Conservation (phyloP, 2,113 vertebrate species). For the Lagenorhynchus albirostris region DNA sequence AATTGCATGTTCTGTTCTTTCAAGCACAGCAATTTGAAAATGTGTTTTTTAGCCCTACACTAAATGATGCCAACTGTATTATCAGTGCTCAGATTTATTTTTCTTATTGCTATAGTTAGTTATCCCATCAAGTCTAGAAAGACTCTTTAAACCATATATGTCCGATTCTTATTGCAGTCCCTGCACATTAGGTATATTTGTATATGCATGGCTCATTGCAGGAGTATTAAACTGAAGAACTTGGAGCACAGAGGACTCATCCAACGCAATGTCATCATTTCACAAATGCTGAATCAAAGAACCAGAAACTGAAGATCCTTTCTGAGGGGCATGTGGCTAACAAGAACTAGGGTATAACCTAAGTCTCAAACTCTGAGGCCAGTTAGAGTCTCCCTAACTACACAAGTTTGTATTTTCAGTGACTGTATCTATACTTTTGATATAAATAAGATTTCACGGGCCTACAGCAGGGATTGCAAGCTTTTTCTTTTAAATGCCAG, state of each 20-base stretch:
- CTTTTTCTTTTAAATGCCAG: neutral
- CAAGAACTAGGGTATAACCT: neutral
- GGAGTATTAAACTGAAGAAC: neutral
- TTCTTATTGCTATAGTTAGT: constrained; percentile 44
- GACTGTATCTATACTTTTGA: neutral
- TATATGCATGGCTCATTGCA: neutral
- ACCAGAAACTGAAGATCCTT: neutral
- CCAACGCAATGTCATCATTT: neutral
- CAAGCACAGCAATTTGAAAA: constrained; percentile 77
- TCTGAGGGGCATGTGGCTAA: neutral
- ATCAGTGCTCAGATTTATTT: constrained; percentile 47
- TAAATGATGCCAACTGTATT: constrained; percentile 42
- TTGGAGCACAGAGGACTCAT: neutral
- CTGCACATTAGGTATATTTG: neutral
- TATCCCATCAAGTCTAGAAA: constrained; percentile 29
- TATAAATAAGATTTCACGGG: neutral
- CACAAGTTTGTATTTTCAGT: neutral
- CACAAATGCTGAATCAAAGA: neutral
- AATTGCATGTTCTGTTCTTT: constrained; percentile 76
- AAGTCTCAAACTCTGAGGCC: neutral
- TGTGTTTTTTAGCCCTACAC: constrained; percentile 37
- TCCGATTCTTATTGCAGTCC: neutral
- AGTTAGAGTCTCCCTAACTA: neutral
- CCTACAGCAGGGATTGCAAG: neutral
- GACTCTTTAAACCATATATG: neutral